phyloP scores from a whole-genome alignment of 2,113 vertebrate genomes.

The Morone saxatilis region DNA sequence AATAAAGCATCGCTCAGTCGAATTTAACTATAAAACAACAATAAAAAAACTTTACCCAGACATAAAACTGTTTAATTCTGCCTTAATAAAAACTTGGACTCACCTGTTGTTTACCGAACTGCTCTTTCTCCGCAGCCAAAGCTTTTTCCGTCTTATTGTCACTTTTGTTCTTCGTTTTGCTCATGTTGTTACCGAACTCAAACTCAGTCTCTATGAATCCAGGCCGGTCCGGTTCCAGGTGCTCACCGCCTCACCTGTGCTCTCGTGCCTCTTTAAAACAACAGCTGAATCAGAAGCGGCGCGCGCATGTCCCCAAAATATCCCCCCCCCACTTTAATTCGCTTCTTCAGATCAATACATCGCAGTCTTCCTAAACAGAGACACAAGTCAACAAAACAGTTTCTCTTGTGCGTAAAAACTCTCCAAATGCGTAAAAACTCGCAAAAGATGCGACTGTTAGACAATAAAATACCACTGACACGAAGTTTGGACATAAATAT shows the following conservation, averaged over 20 bases:
- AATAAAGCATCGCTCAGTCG: neutral
- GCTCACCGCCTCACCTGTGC: neutral
- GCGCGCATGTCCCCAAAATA: neutral
- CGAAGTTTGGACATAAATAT: neutral
- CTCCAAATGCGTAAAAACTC: neutral
- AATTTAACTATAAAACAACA: neutral
- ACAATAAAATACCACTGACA: neutral
- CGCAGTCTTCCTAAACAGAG: neutral
- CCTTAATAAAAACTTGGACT: neutral
- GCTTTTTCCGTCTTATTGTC: slow-evolving; percentile 85
- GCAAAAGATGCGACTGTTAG: neutral
- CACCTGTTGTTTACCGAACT: slow-evolving; percentile 84
- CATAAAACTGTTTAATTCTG: accelerated
- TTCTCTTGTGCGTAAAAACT: slow-evolving; percentile 1
- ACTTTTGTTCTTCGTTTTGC: slow-evolving; percentile 80
- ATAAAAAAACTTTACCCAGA: neutral
- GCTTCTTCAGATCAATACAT: neutral
- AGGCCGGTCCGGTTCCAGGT: neutral
- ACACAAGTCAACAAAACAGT: neutral
- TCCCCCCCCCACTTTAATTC: neutral
- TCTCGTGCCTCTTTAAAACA: neutral
- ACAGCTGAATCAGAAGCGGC: neutral
- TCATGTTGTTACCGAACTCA: slow-evolving; percentile 58
- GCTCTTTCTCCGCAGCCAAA: slow-evolving; percentile 84
- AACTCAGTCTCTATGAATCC: neutral